Percentiles rank a stretch among this genome's conserved stretches.
Evolutionary conservation across 2,888 invertebrate genomes (phyloP).

Genomic region (Arctia plantaginis): DNA sequence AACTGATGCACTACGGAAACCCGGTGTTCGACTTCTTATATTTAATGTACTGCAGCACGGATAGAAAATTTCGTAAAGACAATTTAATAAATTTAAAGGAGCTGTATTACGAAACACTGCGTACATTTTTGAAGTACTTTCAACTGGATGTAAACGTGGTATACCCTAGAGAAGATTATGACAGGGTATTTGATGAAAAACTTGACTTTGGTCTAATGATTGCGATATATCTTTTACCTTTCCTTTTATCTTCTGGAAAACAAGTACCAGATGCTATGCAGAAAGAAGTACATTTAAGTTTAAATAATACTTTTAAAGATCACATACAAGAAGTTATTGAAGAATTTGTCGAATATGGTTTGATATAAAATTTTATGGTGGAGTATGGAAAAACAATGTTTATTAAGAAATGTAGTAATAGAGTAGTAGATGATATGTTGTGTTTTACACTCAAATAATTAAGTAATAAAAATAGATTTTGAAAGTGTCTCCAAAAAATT

Average conservation of each 20-base stretch:
- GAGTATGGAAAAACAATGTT: too few species aligned
- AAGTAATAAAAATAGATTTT: too few species aligned
- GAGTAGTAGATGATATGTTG: too few species aligned
- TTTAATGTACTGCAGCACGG: conserved; percentile 61
- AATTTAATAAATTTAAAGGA: conserved; percentile 60
- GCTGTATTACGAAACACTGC: conserved; percentile 51
- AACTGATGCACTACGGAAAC: conserved; percentile 59
- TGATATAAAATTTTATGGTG: background rate
- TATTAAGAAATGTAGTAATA: too few species aligned
- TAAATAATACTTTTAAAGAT: background rate
- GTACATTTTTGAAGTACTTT: background rate
- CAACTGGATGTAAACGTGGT: background rate
- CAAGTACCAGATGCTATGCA: background rate
- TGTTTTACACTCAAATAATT: too few species aligned
- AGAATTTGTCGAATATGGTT: background rate
- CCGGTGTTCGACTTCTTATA: conserved; percentile 63
- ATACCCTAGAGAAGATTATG: background rate
- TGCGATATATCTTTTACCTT: background rate
- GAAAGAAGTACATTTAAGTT: background rate
- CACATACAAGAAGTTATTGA: background rate
- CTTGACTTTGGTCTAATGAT: background rate
- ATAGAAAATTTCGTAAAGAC: conserved; percentile 57
- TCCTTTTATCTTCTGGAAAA: background rate
- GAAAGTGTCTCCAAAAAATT: too few species aligned
- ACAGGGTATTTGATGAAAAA: background rate